Evolutionary conservation across 2,888 invertebrate species (phyloP).

Genomic region (Notocelia uddmanniana): DNA sequence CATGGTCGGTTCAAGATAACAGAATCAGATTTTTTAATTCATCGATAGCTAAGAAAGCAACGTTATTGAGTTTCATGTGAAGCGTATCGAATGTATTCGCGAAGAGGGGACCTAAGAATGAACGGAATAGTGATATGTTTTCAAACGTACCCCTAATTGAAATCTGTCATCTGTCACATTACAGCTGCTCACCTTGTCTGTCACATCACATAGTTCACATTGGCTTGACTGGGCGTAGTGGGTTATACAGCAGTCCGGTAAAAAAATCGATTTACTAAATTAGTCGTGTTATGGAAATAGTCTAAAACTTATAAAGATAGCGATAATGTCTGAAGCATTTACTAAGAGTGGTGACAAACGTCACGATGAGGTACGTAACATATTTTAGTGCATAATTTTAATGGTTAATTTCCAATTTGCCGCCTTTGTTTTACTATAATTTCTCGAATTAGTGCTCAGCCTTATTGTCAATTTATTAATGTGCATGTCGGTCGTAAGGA

Average conservation of each 20-base stretch:
- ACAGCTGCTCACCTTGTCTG: conserved; percentile 33
- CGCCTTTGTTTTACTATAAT: conserved; percentile 37
- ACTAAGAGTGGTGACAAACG: conserved; percentile 82
- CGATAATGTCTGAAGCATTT: conserved; percentile 69
- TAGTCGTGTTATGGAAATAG: conserved; percentile 33
- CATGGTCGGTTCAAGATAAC: not conserved
- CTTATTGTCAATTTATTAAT: not conserved
- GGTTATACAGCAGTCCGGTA: conserved; percentile 33
- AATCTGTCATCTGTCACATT: conserved; percentile 25
- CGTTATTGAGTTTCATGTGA: not conserved
- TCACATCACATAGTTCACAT: conserved; percentile 6
- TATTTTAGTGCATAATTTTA: conserved; percentile 52
- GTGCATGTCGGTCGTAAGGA: not conserved
- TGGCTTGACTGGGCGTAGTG: conserved; percentile 31
- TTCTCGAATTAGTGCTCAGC: conserved; percentile 2
- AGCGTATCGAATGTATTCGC: not conserved
- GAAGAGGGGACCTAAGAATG: not conserved
- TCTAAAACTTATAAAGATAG: conserved; percentile 35
- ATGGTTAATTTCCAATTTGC: conserved; percentile 34
- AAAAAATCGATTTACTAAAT: conserved; percentile 45
- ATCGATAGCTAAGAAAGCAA: too few species aligned
- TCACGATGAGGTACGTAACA: conserved; percentile 88
- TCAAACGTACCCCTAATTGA: not conserved
- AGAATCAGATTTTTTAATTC: too few species aligned
- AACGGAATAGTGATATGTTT: not conserved